These are phyloP conservation scores for Lypha dubia DNA, from an alignment of 2,888 invertebrate species.

Conservation along the genomic window DNA sequence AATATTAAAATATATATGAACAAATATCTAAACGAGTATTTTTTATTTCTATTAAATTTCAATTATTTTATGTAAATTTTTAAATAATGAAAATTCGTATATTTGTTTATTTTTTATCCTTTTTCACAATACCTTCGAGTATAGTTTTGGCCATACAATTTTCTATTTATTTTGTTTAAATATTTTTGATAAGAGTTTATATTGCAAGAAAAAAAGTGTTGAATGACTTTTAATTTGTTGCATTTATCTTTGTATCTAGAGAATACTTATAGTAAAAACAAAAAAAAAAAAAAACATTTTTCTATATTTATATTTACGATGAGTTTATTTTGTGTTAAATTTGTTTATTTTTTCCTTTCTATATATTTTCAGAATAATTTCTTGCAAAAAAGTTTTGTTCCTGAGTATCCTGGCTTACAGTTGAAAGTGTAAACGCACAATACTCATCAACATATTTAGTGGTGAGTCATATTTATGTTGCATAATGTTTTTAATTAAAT, in stretches of 20 bases:
- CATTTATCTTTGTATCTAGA: slow-evolving; percentile 68
- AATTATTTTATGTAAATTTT: slow-evolving; percentile 49
- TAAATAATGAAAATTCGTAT: slow-evolving; percentile 8
- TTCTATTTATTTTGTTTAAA: slow-evolving; percentile 19
- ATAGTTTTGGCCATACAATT: slow-evolving; percentile 46
- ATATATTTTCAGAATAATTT: slow-evolving; percentile 73
- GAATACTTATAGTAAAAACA: slow-evolving; percentile 41
- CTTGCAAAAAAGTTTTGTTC: slow-evolving; percentile 28
- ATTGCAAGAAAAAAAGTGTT: slow-evolving; percentile 55
- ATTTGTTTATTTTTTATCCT: slow-evolving; percentile 9
- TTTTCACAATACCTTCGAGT: slow-evolving; percentile 42
- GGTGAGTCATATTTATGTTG: slow-evolving; percentile 63
- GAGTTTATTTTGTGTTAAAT: slow-evolving; percentile 51
- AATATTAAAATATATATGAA: too few species aligned
- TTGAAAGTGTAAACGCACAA: slow-evolving; percentile 10
- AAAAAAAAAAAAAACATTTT: neutral
- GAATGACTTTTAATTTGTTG: slow-evolving; percentile 72
- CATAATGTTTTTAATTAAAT: slow-evolving; percentile 61
- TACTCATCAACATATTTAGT: slow-evolving; percentile 51
- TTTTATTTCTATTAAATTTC: neutral
- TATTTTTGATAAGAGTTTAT: neutral
- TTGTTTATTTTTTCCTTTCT: slow-evolving; percentile 37
- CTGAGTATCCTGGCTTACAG: slow-evolving; percentile 17
- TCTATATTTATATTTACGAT: neutral
- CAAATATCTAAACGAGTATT: too few species aligned